Evolutionary conservation across 2,113 vertebrate species (phyloP).

Genomic region (Heteronetta atricapilla): DNA sequence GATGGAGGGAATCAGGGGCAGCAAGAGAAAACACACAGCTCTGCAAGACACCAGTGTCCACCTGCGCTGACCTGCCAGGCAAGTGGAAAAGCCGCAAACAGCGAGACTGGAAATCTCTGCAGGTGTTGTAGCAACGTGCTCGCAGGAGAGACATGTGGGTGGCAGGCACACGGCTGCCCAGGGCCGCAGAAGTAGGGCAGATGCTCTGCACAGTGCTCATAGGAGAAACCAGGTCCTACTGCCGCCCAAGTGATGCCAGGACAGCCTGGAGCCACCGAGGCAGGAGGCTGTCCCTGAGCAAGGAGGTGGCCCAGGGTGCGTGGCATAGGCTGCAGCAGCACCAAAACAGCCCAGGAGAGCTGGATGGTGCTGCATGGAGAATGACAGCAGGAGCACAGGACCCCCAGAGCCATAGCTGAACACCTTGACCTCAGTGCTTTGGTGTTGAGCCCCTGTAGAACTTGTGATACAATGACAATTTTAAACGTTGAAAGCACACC

Average conservation of each 20-base stretch:
- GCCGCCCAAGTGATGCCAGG: background rate
- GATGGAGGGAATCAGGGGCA: background rate
- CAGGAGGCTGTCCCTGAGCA: accelerated
- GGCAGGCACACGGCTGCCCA: background rate
- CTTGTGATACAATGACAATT: background rate
- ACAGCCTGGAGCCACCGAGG: background rate
- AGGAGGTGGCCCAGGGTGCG: background rate
- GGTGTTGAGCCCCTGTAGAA: background rate
- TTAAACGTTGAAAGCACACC: background rate
- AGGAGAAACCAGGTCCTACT: background rate
- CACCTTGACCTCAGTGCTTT: background rate
- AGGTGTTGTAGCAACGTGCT: accelerated
- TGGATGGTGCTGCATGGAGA: background rate
- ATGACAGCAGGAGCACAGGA: background rate
- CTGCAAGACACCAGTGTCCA: background rate
- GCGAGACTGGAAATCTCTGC: background rate
- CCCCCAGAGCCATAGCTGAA: background rate
- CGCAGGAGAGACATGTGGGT: background rate
- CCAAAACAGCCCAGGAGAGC: accelerated
- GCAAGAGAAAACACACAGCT: background rate
- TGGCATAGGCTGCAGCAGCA: background rate
- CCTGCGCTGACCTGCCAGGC: background rate
- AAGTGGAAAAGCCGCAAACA: background rate
- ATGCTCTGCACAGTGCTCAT: background rate
- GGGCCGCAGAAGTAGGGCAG: background rate